phyloP scores from a whole-genome alignment of 2,113 vertebrate genomes.

The Cervus canadensis region DNA sequence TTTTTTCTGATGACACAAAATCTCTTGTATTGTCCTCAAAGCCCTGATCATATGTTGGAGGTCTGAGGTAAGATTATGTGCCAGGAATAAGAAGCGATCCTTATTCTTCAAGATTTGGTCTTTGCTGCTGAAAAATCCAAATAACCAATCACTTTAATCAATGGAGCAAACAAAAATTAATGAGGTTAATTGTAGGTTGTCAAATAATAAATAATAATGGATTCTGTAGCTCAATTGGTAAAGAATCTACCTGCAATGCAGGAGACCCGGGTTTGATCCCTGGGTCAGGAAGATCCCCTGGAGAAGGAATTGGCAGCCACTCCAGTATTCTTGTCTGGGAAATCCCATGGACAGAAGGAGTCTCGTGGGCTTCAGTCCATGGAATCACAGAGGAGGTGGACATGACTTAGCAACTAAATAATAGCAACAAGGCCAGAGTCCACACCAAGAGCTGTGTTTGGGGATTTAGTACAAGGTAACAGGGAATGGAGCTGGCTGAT shows the following conservation, averaged over 20 bases:
- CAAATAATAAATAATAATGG: neutral
- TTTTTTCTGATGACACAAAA: neutral
- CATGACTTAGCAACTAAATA: neutral
- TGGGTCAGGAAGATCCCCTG: neutral
- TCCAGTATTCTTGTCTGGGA: neutral
- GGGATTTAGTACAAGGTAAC: neutral
- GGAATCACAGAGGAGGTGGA: neutral
- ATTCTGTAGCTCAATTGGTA: neutral
- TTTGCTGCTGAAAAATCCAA: neutral
- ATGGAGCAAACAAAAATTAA: neutral
- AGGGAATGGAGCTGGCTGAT: neutral
- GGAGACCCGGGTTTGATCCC: accelerated
- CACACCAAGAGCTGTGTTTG: neutral
- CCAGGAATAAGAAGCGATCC: neutral
- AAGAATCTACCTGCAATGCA: neutral
- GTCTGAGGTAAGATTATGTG: neutral
- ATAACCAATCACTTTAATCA: neutral
- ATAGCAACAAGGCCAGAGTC: neutral
- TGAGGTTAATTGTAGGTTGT: neutral
- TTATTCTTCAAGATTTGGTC: neutral
- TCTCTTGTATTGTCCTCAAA: neutral
- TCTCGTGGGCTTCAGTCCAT: neutral
- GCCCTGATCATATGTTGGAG: neutral
- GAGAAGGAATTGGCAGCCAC: neutral
- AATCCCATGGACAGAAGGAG: neutral